Conservation (phyloP, 2,797 vertebrate species). For the Sebastes flavidus region DNA sequence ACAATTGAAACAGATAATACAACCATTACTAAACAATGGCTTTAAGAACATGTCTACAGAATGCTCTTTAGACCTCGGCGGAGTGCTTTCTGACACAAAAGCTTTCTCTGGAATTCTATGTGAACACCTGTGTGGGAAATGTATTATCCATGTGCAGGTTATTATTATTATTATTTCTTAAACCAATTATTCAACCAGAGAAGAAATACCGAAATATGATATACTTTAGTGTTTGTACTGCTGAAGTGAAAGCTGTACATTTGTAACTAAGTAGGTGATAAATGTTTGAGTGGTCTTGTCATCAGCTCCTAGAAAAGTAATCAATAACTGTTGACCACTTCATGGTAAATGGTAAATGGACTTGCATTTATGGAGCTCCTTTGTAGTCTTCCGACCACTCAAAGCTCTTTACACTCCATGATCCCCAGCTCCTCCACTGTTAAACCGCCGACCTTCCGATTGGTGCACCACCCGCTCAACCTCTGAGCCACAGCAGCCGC, state of each 20-base stretch:
- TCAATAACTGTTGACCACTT: neutral
- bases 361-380: too few relatives aligned
- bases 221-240: neutral
- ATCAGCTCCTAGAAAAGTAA: neutral
- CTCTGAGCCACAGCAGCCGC: too few relatives aligned
- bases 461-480: too few relatives aligned
- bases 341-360: too few relatives aligned
- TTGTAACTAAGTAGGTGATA: neutral
- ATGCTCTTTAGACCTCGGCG: neutral
- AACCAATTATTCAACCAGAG: neutral
- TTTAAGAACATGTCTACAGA: constrained; percentile 17
- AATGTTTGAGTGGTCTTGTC: neutral
- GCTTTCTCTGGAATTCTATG: neutral
- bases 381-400: too few relatives aligned
- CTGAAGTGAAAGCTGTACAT: neutral
- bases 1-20: constrained; percentile 43
- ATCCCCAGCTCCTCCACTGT: too few relatives aligned
- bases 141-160: neutral
- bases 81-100: constrained; percentile 7
- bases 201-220: neutral
- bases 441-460: too few relatives aligned
- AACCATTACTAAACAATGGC: constrained; percentile 27
- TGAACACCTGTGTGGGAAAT: neutral
- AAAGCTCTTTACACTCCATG: too few relatives aligned
- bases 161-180: neutral